Percentiles rank a stretch among this genome's conserved stretches.
These are phyloP conservation scores for Cricetomys ansorgei DNA, from an alignment of 2,113 vertebrate species.

Conservation along the genomic window DNA sequence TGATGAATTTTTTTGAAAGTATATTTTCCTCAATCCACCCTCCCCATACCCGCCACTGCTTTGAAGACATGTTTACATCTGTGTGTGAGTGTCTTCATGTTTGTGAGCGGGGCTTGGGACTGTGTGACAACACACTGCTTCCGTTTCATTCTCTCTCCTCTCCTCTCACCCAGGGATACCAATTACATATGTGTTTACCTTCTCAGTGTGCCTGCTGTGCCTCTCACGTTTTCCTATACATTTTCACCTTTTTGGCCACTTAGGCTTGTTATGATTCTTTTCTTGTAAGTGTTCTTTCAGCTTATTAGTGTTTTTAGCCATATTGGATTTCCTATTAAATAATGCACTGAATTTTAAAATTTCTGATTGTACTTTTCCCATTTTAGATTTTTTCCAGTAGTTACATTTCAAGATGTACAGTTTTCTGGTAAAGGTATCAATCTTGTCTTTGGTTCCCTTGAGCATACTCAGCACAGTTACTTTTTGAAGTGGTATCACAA, in stretches of 20 bases:
- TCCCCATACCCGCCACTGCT: neutral
- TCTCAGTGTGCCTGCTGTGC: neutral
- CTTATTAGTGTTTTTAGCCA: neutral
- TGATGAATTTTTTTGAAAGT: neutral
- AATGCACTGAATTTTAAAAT: constrained; percentile 32
- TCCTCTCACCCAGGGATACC: neutral
- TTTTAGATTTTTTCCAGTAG: neutral
- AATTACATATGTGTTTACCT: neutral
- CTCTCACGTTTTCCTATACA: neutral
- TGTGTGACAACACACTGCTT: neutral
- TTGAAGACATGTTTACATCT: neutral
- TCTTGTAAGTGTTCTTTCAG: constrained; percentile 2
- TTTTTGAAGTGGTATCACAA: neutral
- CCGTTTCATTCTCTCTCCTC: neutral
- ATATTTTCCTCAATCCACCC: neutral
- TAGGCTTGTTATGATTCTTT: constrained; percentile 13
- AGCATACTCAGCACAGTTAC: neutral
- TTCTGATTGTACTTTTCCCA: neutral
- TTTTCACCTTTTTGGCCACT: neutral
- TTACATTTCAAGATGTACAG: neutral
- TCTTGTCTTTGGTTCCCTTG: constrained; percentile 43
- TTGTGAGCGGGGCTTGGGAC: neutral
- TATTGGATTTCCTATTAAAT: neutral
- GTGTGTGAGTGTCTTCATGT: neutral
- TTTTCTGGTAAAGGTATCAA: neutral